Percentiles rank a stretch among this genome's conserved stretches.
These are phyloP conservation scores for Ceratotherium simum DNA, from an alignment of 2,113 vertebrate genomes.

Conservation along the genomic window DNA sequence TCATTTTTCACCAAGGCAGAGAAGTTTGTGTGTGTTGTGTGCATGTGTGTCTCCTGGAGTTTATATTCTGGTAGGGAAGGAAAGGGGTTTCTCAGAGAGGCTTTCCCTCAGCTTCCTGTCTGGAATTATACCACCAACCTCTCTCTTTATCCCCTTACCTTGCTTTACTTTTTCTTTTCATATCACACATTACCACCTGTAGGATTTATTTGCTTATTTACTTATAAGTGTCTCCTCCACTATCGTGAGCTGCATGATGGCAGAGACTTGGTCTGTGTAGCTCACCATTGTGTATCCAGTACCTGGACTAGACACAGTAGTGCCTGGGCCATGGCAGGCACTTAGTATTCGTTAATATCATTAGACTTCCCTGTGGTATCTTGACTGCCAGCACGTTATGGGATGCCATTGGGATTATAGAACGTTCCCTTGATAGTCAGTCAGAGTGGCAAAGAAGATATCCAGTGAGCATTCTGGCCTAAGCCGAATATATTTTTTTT, in stretches of 20 bases:
- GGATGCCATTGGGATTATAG: background rate
- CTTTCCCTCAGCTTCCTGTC: background rate
- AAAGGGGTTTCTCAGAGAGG: background rate
- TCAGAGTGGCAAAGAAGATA: background rate
- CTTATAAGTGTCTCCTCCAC: background rate
- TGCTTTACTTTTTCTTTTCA: background rate
- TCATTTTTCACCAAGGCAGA: background rate
- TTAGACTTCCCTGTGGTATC: background rate
- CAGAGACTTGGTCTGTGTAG: background rate
- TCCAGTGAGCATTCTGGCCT: background rate
- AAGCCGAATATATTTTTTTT: conserved; percentile 2
- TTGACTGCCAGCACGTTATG: background rate
- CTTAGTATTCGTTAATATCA: background rate
- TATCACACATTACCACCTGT: background rate
- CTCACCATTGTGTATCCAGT: background rate
- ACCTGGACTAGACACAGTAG: background rate
- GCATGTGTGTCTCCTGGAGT: background rate
- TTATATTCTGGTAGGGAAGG: background rate
- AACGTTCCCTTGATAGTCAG: background rate
- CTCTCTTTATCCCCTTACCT: background rate
- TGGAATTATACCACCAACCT: background rate
- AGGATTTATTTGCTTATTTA: background rate
- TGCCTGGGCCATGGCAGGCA: background rate
- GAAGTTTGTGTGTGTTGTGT: background rate
- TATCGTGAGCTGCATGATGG: background rate